Evolutionary conservation across 1,140 invertebrate genomes (phyloP).

Genomic region (Sarcophaga peregrina): DNA sequence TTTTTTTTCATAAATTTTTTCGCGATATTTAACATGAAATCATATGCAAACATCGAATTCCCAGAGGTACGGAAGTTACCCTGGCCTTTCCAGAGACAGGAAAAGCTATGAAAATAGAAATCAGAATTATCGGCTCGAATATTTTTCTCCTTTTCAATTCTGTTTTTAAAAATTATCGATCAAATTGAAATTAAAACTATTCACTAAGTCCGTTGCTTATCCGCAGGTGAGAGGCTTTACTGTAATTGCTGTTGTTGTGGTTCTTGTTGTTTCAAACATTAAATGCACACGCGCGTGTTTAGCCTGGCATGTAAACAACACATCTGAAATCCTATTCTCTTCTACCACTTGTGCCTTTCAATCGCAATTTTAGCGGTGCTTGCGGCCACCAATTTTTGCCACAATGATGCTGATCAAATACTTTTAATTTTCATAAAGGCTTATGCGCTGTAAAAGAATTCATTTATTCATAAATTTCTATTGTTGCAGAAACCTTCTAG

Average conservation of each 20-base stretch:
- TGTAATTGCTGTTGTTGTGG: background rate
- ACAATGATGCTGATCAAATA: background rate
- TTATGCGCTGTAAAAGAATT: background rate
- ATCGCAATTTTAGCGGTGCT: background rate
- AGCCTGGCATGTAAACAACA: background rate
- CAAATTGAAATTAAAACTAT: background rate
- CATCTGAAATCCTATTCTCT: background rate
- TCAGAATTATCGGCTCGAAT: too few species aligned
- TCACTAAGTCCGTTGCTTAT: background rate
- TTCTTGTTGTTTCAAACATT: background rate
- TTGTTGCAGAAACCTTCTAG: too few species aligned
- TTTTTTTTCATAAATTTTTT: too few species aligned
- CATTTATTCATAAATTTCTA: too few species aligned
- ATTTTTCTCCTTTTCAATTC: too few species aligned
- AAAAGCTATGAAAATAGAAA: too few species aligned
- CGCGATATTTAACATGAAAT: too few species aligned
- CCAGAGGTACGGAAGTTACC: too few species aligned
- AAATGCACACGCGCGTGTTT: constrained; percentile 2
- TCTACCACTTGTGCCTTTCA: background rate
- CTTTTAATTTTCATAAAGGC: background rate
- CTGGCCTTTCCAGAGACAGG: too few species aligned
- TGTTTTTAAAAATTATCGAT: background rate
- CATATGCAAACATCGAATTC: too few species aligned
- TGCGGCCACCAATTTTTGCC: background rate
- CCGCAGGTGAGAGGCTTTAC: too few species aligned